Evolutionary conservation across 64 coral and sea anemone genomes (phyloP), one percentile per base, ranked within the genome.

Genomic region (Actinia equina): DNA sequence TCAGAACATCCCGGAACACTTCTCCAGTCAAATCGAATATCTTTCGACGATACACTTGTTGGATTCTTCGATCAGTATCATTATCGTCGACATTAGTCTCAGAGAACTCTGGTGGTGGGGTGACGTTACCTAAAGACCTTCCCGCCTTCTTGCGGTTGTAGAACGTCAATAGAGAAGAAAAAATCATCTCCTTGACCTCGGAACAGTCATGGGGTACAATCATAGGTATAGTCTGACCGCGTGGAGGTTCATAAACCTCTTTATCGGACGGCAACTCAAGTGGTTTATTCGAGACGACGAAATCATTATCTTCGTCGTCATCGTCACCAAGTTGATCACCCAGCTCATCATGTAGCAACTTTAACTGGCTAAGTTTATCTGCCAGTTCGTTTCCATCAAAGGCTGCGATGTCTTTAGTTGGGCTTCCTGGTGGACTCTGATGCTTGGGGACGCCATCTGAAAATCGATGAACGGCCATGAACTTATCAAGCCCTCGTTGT

Each of bases 1-100:
- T 80, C 56, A 99, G 83, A 4, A 95, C 67, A 46, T 99, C 93
- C 80, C 88, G 89, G 23, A 99, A 85, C 11, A 95, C 86, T 42
- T 95, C 94, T 43, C 93, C 91, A 17, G 90, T 99, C 54, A 99
- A 76, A 80, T 99, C 93, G 26, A 95, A 95, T 19, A 99, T 80
- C 15, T 95, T 77, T 56, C 87, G 91, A 61, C 86, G 85, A 84
- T 99, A 99, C n/a, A 90, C 88, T 57, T 89, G 93, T 79, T 93
- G 95, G 67, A 88, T 93, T 43, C 57, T 88, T 54, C 79, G 70
- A 77, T 93, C 93, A 27, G 87, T 85, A 55, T 95, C 97, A 46
- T 95, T 86, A 27, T 87, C 77, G 25, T 79, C 86, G 43, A 82
- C 82, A 20, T 82, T 87, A 43, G 78, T 45, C 37, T 77, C 82